Evolutionary conservation across 2,888 invertebrate species (phyloP), one percentile per base, ranked within the genome.

Genomic region (Asteroscopus sphinx): DNA sequence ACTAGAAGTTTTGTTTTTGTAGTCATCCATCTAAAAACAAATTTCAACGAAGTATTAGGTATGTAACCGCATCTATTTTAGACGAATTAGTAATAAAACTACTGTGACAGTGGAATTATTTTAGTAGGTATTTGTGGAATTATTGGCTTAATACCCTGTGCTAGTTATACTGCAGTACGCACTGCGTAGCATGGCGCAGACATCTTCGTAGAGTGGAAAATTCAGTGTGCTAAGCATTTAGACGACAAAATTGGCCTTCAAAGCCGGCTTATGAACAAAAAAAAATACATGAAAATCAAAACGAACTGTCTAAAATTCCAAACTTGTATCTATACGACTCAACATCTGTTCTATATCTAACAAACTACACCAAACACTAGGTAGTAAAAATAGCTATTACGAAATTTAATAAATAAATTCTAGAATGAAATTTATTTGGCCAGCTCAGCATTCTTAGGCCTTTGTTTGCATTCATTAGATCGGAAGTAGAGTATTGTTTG

Each of bases 401-500:
- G 47, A 51, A 70, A 58, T 46, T 13, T 46, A 68, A 68, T 61
- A 59, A 63, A 67, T 60, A 57, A 68, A 60, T 49, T 47, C 57
- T 63, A 67, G 45, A 62, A 55, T 57, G 46, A 60, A 59, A 58
- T 58, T 76, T 62, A 68, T 70, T 73, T 66, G 47, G 48, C 60
- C 57, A 51, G 63, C 68, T 52, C 63, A 59, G 71, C 81, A 81
- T 85, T 80, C 81, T 74, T 73, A 55, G 44, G 67, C 65, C 55
- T 65, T 76, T 83, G 83, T 82, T 83, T 83, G 80, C 77, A 64
- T 81, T 78, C 78, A 82, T 81, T 76, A 76, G 71, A 84, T 85
- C 83, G 82, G 82, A 85, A 87, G 83, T 83, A 65, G 75, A 76
- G 82, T 79, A 89, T 91, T 91, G 90, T 92, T 91, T 86, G 77